These are phyloP conservation scores for Astatoreochromis straeleni DNA, from an alignment of 2,113 vertebrate genomes.

Conservation along the genomic window DNA sequence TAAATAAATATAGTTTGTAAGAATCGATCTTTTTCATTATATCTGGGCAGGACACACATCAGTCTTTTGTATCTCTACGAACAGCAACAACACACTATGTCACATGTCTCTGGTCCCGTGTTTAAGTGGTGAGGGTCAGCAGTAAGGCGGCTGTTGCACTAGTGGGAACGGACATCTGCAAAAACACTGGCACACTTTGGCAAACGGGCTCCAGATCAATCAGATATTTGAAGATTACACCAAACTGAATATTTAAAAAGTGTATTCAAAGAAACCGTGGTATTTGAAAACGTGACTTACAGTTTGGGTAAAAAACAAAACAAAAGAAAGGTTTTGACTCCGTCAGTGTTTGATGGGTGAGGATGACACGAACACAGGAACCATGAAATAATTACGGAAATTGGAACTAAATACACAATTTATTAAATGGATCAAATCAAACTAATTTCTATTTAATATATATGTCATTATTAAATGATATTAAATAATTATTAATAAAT, in stretches of 20 bases:
- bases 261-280: not conserved
- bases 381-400: not conserved
- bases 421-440: not conserved
- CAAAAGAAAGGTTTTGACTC: not conserved
- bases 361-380: not conserved
- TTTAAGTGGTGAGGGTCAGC: not conserved
- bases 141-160: rapidly evolving
- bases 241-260: not conserved
- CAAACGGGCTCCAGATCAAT: not conserved
- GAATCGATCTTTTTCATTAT: not conserved
- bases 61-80: not conserved
- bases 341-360: not conserved
- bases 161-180: not conserved
- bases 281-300: rapidly evolving
- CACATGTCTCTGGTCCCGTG: not conserved
- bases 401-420: not conserved
- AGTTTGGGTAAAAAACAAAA: not conserved
- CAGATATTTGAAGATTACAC: not conserved
- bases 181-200: not conserved
- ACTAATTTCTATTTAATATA: rapidly evolving
- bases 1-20: not conserved
- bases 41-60: not conserved
- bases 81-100: not conserved
- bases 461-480: not conserved
- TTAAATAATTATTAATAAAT: too few relatives aligned